Conservation (phyloP, 2,888 invertebrate species). For the Aquatica leii region DNA sequence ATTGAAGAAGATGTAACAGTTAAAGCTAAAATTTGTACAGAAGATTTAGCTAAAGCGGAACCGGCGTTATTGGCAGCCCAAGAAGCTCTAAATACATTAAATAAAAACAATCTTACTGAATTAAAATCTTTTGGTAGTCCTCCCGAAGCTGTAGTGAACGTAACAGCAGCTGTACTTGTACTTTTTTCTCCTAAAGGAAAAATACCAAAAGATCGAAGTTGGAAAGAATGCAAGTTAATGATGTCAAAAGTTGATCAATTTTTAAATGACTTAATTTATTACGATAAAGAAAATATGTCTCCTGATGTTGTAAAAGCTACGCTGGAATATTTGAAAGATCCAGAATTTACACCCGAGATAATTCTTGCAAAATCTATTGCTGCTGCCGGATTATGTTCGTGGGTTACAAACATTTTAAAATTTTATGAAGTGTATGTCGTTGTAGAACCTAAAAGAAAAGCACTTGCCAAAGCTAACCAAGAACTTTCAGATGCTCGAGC, state of each 20-base stretch:
- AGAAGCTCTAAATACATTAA: conserved; percentile 89
- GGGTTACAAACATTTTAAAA: conserved; percentile 91
- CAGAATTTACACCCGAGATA: conserved; percentile 85
- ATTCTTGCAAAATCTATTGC: conserved; percentile 87
- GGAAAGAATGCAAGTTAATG: conserved; percentile 90
- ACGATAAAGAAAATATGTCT: conserved; percentile 93
- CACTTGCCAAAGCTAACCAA: conserved; percentile 84
- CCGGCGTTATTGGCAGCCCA: conserved; percentile 90
- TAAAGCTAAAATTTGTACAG: conserved; percentile 85
- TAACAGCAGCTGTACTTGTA: conserved; percentile 87
- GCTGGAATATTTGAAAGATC: conserved; percentile 69
- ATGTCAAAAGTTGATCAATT: conserved; percentile 93
- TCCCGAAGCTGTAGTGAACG: conserved; percentile 86
- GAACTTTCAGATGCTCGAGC: conserved; percentile 84
- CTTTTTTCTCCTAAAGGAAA: conserved; percentile 82
- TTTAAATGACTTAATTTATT: conserved; percentile 80
- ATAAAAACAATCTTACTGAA: conserved; percentile 93
- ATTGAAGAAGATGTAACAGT: conserved; percentile 89
- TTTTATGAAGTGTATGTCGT: conserved; percentile 91
- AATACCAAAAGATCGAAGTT: conserved; percentile 89
- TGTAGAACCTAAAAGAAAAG: conserved; percentile 90
- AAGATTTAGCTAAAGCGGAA: conserved; percentile 90
- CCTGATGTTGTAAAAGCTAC: conserved; percentile 86
- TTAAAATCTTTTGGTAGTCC: conserved; percentile 94
- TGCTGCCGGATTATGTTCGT: conserved; percentile 91